phyloP scores from a whole-genome alignment of 2,113 vertebrate species.

The Planiliza haematocheilus region DNA sequence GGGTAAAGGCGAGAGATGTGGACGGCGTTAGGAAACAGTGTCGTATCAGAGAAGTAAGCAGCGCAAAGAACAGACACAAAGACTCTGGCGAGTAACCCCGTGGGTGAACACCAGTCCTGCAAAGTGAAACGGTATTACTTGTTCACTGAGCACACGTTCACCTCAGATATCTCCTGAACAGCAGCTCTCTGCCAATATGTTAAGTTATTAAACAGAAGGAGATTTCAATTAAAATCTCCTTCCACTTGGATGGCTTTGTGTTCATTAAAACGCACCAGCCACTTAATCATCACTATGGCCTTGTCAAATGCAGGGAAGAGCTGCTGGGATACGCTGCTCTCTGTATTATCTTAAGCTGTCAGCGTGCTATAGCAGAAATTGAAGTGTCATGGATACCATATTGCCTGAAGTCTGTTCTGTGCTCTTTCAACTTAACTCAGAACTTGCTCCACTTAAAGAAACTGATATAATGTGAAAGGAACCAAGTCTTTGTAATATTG shows the following conservation, averaged over 20 bases:
- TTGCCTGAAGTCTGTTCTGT: slow-evolving; percentile 37
- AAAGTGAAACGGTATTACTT: slow-evolving; percentile 34
- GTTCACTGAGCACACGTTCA: slow-evolving; percentile 85
- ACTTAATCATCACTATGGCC: slow-evolving; percentile 92
- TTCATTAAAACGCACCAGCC: slow-evolving; percentile 93
- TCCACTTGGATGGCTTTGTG: slow-evolving; percentile 90
- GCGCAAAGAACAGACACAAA: slow-evolving; percentile 1
- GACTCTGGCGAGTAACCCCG: background rate
- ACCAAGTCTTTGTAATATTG: slow-evolving; percentile 1
- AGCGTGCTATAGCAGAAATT: slow-evolving; percentile 66
- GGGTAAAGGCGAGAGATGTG: slow-evolving; percentile 6
- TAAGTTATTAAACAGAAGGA: slow-evolving; percentile 93
- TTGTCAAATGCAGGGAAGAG: slow-evolving; percentile 87
- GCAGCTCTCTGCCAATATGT: slow-evolving; percentile 79
- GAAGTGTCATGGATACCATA: slow-evolving; percentile 45
- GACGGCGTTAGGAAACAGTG: background rate
- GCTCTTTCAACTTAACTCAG: slow-evolving; percentile 45
- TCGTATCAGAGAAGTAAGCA: background rate
- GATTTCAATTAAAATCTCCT: slow-evolving; percentile 96
- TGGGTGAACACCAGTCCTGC: slow-evolving; percentile 9
- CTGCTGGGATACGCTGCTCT: slow-evolving; percentile 88
- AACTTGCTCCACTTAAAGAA: slow-evolving; percentile 31
- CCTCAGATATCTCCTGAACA: slow-evolving; percentile 78
- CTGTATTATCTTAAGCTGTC: slow-evolving; percentile 88
- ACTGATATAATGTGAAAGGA: slow-evolving; percentile 24